Percentiles rank a stretch among this genome's conserved stretches.
These are phyloP conservation scores for Xiphophorus hellerii DNA, from an alignment of 2,113 vertebrate species.

Conservation along the genomic window DNA sequence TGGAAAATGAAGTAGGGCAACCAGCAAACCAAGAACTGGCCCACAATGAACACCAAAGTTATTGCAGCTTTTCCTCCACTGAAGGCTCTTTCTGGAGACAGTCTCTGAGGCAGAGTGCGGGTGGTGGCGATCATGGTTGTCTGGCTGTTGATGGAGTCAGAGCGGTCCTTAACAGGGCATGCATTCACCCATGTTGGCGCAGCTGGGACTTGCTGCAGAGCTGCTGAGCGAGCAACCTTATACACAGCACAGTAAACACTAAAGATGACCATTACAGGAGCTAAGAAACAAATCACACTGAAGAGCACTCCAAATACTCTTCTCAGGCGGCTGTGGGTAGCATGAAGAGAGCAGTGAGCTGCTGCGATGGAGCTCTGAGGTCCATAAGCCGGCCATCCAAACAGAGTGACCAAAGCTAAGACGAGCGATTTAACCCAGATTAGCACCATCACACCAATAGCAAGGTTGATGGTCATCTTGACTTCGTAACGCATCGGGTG, in stretches of 20 bases:
- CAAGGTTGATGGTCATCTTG: slow-evolving; percentile 87
- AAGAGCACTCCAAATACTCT: slow-evolving; percentile 86
- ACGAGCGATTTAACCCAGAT: slow-evolving; percentile 87
- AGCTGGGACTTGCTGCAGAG: slow-evolving; percentile 79
- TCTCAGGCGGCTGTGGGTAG: slow-evolving; percentile 85
- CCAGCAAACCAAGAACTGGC: slow-evolving; percentile 95
- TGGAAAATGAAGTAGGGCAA: slow-evolving; percentile 93
- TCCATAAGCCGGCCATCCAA: slow-evolving; percentile 83
- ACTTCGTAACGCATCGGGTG: slow-evolving; percentile 92
- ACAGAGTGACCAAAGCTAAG: slow-evolving; percentile 82
- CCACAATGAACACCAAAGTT: slow-evolving; percentile 89
- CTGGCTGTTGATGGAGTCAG: slow-evolving; percentile 88
- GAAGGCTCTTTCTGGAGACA: slow-evolving; percentile 80
- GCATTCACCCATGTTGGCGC: slow-evolving; percentile 73
- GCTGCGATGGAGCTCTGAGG: slow-evolving; percentile 83
- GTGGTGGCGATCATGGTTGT: slow-evolving; percentile 83
- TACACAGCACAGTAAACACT: slow-evolving; percentile 89
- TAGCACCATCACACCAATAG: slow-evolving; percentile 81
- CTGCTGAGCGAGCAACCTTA: slow-evolving; percentile 88
- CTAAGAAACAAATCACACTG: slow-evolving; percentile 85
- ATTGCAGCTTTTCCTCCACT: slow-evolving; percentile 90
- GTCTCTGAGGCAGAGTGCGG: slow-evolving; percentile 77
- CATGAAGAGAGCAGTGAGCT: slow-evolving; percentile 85
- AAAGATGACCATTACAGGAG: slow-evolving; percentile 88
- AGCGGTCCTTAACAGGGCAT: slow-evolving; percentile 75